Percentiles rank a stretch among this genome's conserved stretches.
These are phyloP conservation scores for Labeo catla DNA, from an alignment of 2,113 vertebrate genomes.

Conservation along the genomic window DNA sequence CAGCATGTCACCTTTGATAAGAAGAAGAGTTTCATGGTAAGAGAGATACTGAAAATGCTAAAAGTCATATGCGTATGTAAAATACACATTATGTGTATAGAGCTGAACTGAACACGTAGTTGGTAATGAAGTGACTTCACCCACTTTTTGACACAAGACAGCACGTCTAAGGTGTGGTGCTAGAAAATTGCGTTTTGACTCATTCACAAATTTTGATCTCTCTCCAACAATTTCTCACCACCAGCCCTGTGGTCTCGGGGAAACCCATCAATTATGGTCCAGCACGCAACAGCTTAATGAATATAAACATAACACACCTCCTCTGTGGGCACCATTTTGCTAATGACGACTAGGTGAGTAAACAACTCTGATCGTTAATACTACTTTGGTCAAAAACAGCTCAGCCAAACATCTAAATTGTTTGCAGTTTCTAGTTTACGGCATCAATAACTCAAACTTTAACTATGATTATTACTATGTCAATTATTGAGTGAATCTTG, in stretches of 20 bases:
- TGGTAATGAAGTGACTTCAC: not conserved
- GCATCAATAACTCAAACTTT: not conserved
- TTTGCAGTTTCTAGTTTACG: not conserved
- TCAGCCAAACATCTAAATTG: not conserved
- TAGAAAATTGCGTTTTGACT: slow-evolving; percentile 6
- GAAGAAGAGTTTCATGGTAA: not conserved
- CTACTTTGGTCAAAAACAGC: not conserved
- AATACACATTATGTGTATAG: not conserved
- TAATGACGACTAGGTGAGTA: not conserved
- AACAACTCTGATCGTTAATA: not conserved
- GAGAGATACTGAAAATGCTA: not conserved
- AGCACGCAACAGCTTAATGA: not conserved
- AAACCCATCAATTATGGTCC: slow-evolving; percentile 17
- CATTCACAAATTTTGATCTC: slow-evolving; percentile 20
- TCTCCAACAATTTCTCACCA: not conserved
- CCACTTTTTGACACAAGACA: not conserved
- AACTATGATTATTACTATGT: not conserved
- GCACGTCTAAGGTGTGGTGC: not conserved
- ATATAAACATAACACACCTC: not conserved
- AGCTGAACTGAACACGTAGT: not conserved
- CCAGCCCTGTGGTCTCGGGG: not conserved
- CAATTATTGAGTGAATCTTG: not conserved
- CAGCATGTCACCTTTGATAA: slow-evolving; percentile 81
- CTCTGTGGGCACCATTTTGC: not conserved
- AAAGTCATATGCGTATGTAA: not conserved